Base-by-base conservation (phyloP, 2,888 invertebrate species). In the Rhagonycha fulva region DNA sequence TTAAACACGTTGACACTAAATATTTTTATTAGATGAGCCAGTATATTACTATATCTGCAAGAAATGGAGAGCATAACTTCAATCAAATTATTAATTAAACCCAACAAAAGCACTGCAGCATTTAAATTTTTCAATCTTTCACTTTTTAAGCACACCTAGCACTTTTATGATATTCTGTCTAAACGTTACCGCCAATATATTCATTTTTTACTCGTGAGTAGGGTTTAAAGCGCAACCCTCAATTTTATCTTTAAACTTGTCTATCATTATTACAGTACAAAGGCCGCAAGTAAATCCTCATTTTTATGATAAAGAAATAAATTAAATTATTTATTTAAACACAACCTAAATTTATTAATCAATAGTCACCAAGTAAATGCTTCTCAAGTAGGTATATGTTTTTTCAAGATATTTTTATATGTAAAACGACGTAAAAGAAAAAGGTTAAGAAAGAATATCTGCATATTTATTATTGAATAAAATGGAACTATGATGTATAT, bases 1-100 rank as follows among this genome's bases (percentile, higher is more conserved):
- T 74, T 79, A 80, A 78, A 71, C 72, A 76, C 68, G 61, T 75
- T 74, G 75, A 70, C 72, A 75, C 74, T 74, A 77, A 78, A 78
- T 74, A 78, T 78, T 80, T 77, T 68, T 26, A 63, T 26, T 4
- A 26, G 14, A 63, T 26, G 63, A 66, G n/a, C 24, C 63, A 24
- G 26, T n/a, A 66, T 24, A 12, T 63, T 12, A 66, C 10, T 63
- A 2, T 24, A 63, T 63, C 24, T 63, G 11, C 12, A 24, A 61
- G 61, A 61, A 63, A 11, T 23, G 63, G n/a, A 62, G 3, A 24
- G 7, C 4, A 24, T 32, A 76, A 76, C 71, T 71, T 60, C 68
- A 61, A 68, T 70, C 67, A 47, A 63, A 71, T 76, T 71, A 74
- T 76, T 69, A 71, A 68, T 74, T 74, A 68, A 71, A 74, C 71